phyloP scores from a whole-genome alignment of 1,140 invertebrate genomes.

The Pseudobourletiella spinata region DNA sequence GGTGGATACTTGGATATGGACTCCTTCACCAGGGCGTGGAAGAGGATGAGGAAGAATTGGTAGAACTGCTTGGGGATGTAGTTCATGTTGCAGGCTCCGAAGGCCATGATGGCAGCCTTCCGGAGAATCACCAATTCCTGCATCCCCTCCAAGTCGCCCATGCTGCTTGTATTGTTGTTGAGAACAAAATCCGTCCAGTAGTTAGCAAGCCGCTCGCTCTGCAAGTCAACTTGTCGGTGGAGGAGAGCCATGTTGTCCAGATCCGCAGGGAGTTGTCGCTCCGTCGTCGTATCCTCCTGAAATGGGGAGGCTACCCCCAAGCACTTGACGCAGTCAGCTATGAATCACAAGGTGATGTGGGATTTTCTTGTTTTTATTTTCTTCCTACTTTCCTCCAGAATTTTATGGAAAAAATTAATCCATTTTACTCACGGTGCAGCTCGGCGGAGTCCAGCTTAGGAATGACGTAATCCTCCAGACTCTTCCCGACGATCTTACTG shows the following conservation, averaged over 20 bases:
- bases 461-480: background rate
- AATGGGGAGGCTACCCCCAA: background rate
- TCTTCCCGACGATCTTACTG: background rate
- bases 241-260: conserved; percentile 6
- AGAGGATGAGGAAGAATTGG: conserved; percentile 19
- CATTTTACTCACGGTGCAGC: conserved; percentile 3
- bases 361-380: too few relatives aligned
- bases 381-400: background rate
- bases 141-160: background rate
- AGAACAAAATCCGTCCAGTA: conserved; percentile 14
- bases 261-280: conserved; percentile 3
- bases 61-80: conserved; percentile 20
- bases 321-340: background rate
- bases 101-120: conserved; percentile 18
- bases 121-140: conserved; percentile 16
- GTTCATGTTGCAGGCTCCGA: conserved; percentile 13
- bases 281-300: background rate
- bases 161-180: conserved; percentile 2
- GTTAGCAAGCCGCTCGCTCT: conserved; percentile 11
- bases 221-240: conserved; percentile 8
- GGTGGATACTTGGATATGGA: conserved; percentile 9
- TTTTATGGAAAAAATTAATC: background rate
- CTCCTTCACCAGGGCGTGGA: conserved; percentile 1
- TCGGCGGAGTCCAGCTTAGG: background rate
- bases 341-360: too few relatives aligned